Percentiles rank a stretch among this genome's conserved stretches.
Evolutionary conservation across 1,140 invertebrate species (phyloP).

Genomic region (Heliconius melpomene): DNA sequence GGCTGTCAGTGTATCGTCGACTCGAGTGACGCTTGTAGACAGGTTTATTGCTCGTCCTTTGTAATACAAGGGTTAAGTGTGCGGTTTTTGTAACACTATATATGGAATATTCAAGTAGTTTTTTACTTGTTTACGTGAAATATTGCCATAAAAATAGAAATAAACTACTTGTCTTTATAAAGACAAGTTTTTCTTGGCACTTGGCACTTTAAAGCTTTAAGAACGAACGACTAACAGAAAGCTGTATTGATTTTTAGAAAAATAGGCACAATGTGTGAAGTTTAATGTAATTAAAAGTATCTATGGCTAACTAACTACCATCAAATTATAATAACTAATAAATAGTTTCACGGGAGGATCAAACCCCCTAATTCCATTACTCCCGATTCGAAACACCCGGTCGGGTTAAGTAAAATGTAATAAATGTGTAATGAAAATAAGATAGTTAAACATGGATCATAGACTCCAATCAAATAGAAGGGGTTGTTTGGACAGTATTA

Average conservation of each 20-base stretch:
- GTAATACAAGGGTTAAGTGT: slow-evolving; percentile 10
- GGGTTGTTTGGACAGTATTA: slow-evolving; percentile 67
- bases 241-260: not conserved
- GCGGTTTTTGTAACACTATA: not conserved
- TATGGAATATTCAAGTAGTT: not conserved
- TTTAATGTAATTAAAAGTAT: not conserved
- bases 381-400: not conserved
- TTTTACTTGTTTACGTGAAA: not conserved
- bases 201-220: not conserved
- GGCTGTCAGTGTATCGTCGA: slow-evolving; percentile 49
- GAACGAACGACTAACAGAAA: not conserved
- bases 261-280: not conserved
- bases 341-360: not conserved
- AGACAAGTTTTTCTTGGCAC: too few relatives aligned
- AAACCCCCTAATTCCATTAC: not conserved
- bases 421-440: slow-evolving; percentile 24
- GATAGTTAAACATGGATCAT: slow-evolving; percentile 49
- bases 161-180: too few relatives aligned
- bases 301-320: not conserved
- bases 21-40: slow-evolving; percentile 31
- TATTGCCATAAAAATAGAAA: not conserved
- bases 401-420: slow-evolving; percentile 10
- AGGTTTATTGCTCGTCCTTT: slow-evolving; percentile 57
- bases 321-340: not conserved
- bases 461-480: slow-evolving; percentile 57